Evolutionary conservation across 1,140 invertebrate genomes (phyloP), one percentile per base, ranked within the genome.

Genomic region (Diorhabda elongata): DNA sequence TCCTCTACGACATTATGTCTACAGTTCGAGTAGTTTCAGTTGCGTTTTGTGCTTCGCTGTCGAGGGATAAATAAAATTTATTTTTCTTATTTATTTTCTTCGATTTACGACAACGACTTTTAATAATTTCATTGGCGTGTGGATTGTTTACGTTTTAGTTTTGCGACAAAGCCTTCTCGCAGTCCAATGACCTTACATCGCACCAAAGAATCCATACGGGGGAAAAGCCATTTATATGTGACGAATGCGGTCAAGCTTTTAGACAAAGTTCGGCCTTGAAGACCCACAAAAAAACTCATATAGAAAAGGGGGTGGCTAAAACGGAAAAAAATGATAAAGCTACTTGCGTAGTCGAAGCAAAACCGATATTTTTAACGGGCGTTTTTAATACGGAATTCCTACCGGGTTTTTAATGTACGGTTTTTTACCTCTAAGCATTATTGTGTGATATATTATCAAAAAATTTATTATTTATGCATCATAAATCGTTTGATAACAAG

Each of bases 191-290:
- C 73, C 61, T 81, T 6, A 78, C 85, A 41, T 87, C 91, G 26
- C 94, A 96, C 78, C 86, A 94, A 76, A 84, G 92, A 0, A 91
- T 89, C 3, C 93, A 95, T 73, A 92, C 91, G 0, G 90, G 94
- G 0, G 91, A 96, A 74, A 83, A 92, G 52, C 93, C 94, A 0
- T 95, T 90, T 77, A 87, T 89, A 44, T 97, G 95, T 79, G 87
- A 89, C 42, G 87, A 91, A 43, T 97, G 95, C 76, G 91, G 90
- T 3, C 90, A 92, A 69, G 85, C 88, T 0, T 92, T 92, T 75
- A 86, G 87, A 3, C 89, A 90, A 73, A 87, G 86, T 26, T 85
- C 87, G 0, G 88, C 86, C 1, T 74, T 90, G 8, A 88, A 89
- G 71, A 86, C 85, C 8, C 88, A 91, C 72, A 82, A 87, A 4